A percentile compares a stretch with the other conserved stretches of the same genome.
These are phyloP conservation scores for Patagioenas fasciata DNA, from an alignment of 2,113 vertebrate genomes.

Conservation along the genomic window DNA sequence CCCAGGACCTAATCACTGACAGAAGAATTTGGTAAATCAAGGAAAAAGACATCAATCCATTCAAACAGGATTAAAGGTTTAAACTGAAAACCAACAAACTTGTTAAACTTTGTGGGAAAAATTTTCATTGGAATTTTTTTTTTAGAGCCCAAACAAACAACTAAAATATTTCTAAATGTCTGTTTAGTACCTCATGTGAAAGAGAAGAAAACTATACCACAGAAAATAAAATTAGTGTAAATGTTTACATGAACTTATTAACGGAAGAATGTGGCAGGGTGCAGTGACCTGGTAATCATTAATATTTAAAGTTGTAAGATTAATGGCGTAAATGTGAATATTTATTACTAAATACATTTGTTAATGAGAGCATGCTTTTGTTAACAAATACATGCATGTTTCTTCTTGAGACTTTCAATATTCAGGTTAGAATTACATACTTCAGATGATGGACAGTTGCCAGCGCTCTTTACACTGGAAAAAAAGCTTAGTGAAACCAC, in stretches of 20 bases:
- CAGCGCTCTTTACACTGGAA: not conserved
- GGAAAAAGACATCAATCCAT: constrained; percentile 45
- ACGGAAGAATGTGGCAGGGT: not conserved
- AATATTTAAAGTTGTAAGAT: not conserved
- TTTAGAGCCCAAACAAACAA: constrained; percentile 15
- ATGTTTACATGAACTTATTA: not conserved
- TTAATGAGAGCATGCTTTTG: not conserved
- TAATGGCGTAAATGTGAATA: not conserved
- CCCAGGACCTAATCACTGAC: constrained; percentile 38
- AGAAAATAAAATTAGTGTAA: not conserved
- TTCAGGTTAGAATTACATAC: not conserved
- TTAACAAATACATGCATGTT: not conserved
- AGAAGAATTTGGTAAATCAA: constrained; percentile 60
- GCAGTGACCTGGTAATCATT: not conserved
- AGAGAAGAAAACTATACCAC: not conserved
- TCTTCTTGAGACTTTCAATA: not conserved
- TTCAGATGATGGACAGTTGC: not conserved
- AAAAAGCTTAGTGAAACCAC: not conserved
- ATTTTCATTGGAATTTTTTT: not conserved
- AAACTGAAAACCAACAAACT: constrained; percentile 59
- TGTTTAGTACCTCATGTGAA: not conserved
- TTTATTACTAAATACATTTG: not conserved
- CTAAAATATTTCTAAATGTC: not conserved
- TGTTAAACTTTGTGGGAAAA: constrained; percentile 56
- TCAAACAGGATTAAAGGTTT: constrained; percentile 69